phyloP scores from a whole-genome alignment of 2,113 vertebrate species.

The Dolichallabes microphthalmus region DNA sequence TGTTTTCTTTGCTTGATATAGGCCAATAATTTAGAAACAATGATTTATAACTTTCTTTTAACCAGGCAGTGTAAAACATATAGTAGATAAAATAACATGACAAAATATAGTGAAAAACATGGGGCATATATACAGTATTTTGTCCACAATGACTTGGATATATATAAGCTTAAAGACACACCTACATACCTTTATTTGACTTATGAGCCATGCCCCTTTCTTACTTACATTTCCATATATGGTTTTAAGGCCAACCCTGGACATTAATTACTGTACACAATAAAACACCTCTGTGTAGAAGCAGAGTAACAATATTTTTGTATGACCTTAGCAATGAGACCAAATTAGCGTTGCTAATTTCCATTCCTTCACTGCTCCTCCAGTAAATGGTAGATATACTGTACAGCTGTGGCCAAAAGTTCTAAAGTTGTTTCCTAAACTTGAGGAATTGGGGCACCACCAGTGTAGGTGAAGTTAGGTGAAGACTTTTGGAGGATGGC shows the following conservation, averaged over 20 bases:
- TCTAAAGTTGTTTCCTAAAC: too few relatives aligned
- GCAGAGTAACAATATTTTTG: neutral
- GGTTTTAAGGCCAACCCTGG: neutral
- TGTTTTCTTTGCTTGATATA: too few relatives aligned
- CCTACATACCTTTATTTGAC: neutral
- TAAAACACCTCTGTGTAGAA: neutral
- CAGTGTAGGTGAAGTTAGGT: too few relatives aligned
- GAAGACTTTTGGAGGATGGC: too few relatives aligned
- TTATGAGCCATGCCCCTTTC: neutral
- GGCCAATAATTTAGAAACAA: too few relatives aligned
- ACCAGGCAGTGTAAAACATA: too few relatives aligned
- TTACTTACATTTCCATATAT: neutral
- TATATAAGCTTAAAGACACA: too few relatives aligned
- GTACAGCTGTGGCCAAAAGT: too few relatives aligned
- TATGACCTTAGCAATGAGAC: neutral
- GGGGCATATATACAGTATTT: too few relatives aligned
- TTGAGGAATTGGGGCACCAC: too few relatives aligned
- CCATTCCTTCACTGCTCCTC: neutral
- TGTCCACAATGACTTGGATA: too few relatives aligned
- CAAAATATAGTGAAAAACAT: neutral
- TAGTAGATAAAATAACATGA: neutral
- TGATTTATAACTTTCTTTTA: too few relatives aligned
- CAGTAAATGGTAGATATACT: neutral
- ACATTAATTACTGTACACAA: neutral
- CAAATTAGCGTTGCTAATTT: neutral